phyloP scores from a whole-genome alignment of 2,888 invertebrate genomes.

The Dolichopus griseipennis region DNA sequence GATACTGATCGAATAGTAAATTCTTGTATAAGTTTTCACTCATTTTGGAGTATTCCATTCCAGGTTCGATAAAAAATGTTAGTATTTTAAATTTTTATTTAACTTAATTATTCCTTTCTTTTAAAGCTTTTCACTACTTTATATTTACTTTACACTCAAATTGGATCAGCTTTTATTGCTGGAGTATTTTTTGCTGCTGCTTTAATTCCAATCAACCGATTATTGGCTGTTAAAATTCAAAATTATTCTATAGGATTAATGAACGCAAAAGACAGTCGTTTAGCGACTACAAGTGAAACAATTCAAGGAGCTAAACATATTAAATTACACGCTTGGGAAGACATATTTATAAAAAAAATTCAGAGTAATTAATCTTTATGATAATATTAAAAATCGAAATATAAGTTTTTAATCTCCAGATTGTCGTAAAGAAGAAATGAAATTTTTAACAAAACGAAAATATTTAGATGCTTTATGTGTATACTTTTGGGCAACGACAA shows the following conservation, averaged over 20 bases:
- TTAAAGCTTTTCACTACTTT: slow-evolving; percentile 70
- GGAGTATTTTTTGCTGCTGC: slow-evolving; percentile 79
- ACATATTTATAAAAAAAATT: slow-evolving; percentile 51
- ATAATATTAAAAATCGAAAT: not conserved
- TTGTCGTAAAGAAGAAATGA: slow-evolving; percentile 60
- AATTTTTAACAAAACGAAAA: slow-evolving; percentile 74
- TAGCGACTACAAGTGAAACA: slow-evolving; percentile 79
- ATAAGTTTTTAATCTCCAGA: slow-evolving; percentile 42
- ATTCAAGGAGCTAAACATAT: slow-evolving; percentile 80
- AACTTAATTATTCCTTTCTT: too few species aligned
- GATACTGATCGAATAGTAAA: slow-evolving; percentile 93
- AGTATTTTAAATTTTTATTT: slow-evolving; percentile 11
- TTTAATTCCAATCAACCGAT: slow-evolving; percentile 86
- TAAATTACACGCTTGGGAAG: slow-evolving; percentile 91
- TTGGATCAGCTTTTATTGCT: slow-evolving; percentile 84
- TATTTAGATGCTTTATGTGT: slow-evolving; percentile 96
- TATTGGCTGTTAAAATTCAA: slow-evolving; percentile 83
- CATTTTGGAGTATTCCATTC: slow-evolving; percentile 75
- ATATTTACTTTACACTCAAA: slow-evolving; percentile 75
- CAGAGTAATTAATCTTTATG: not conserved
- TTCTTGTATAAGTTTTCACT: slow-evolving; percentile 92
- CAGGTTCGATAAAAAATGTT: slow-evolving; percentile 49
- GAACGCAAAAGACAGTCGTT: slow-evolving; percentile 81
- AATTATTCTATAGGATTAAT: slow-evolving; percentile 77
- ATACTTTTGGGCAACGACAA: slow-evolving; percentile 97